Evolutionary conservation across 2,797 vertebrate species (phyloP).

Genomic region (Pipistrellus nathusii): DNA sequence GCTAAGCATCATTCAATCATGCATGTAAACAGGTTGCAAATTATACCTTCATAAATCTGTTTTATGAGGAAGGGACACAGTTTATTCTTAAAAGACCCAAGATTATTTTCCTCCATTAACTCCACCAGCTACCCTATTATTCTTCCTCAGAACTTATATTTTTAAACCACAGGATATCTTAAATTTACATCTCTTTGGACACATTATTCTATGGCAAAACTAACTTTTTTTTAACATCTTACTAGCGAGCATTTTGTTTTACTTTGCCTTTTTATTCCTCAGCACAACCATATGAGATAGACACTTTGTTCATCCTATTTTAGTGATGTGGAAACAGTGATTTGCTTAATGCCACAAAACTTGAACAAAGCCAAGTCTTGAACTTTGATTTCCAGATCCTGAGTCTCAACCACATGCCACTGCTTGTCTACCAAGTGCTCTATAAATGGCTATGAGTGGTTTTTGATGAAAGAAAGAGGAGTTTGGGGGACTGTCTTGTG

Average conservation of each 20-base stretch:
- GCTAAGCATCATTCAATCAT: not conserved
- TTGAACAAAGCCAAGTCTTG: not conserved
- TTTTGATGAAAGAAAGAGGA: not conserved
- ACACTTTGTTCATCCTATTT: not conserved
- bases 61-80: accelerated
- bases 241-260: not conserved
- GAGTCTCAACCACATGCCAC: accelerated
- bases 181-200: not conserved
- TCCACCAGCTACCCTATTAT: not conserved
- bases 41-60: not conserved
- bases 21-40: not conserved
- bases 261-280: not conserved
- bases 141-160: not conserved
- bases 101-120: not conserved
- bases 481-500: not conserved
- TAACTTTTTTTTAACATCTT: not conserved
- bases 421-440: not conserved
- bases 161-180: not conserved
- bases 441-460: not conserved
- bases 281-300: not conserved
- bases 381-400: not conserved
- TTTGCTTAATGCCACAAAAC: not conserved
- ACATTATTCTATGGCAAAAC: not conserved
- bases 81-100: not conserved
- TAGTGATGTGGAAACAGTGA: not conserved